phyloP scores from a whole-genome alignment of 1,140 invertebrate genomes.

The Drosophila watanabei region DNA sequence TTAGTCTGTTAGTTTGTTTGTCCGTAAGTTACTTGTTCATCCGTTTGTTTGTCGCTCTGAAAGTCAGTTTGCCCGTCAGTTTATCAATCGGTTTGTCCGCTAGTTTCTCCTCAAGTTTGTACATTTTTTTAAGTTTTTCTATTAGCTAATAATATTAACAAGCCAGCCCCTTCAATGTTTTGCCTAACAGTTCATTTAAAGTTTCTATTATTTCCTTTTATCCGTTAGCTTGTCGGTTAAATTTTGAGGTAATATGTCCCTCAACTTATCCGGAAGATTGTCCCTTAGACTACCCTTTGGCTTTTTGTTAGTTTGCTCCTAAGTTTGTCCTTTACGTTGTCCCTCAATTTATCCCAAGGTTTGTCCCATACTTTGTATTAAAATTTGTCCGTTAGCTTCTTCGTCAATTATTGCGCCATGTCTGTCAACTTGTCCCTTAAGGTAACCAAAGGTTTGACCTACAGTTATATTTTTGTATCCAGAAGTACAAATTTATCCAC shows the following conservation, averaged over 20 bases:
- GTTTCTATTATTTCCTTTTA: background rate
- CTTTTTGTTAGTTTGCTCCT: background rate
- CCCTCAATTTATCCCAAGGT: background rate
- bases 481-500: constrained; percentile 1
- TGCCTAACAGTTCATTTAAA: background rate
- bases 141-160: background rate
- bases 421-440: background rate
- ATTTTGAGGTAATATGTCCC: background rate
- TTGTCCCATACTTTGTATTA: background rate
- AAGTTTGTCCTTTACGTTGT: background rate
- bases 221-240: background rate
- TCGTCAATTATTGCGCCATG: too few species aligned
- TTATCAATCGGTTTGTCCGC: background rate
- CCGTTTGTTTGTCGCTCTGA: constrained; percentile 4
- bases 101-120: background rate
- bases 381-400: too few species aligned
- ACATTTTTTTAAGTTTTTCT: background rate
- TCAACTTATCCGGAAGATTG: background rate
- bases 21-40: background rate
- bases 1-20: constrained; percentile 6
- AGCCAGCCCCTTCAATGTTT: too few species aligned
- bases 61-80: background rate
- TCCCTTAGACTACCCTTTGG: background rate
- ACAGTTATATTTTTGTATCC: background rate
- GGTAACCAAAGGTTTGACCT: background rate